Percentiles rank a stretch among this genome's conserved stretches.
phyloP scores from a whole-genome alignment of 1,140 invertebrate species.

The Geopemphigus sp. region DNA sequence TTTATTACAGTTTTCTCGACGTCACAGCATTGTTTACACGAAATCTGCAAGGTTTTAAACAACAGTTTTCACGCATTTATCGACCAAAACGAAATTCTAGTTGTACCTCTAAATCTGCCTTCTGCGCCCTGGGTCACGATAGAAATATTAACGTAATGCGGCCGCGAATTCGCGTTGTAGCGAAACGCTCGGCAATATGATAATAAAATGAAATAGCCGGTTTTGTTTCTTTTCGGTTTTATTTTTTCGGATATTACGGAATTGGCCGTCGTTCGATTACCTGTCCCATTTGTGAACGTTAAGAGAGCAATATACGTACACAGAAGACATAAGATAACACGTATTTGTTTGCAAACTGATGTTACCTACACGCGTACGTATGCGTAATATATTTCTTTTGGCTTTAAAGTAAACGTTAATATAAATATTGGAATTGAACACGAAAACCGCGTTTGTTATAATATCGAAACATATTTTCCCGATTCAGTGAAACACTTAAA shows the following conservation, averaged over 20 bases:
- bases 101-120: not conserved
- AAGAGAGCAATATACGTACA: not conserved
- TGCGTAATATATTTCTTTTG: no score
- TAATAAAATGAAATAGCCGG: conserved; percentile 14
- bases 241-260: not conserved
- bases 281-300: not conserved
- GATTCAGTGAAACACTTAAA: not conserved
- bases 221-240: not conserved
- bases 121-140: conserved; percentile 20
- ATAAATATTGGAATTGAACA: no score
- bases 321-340: not conserved
- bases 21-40: not conserved
- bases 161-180: conserved; percentile 20
- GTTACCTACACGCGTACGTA: not conserved
- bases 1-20: not conserved
- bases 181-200: not conserved
- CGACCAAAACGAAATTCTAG: not conserved
- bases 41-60: conserved; percentile 1
- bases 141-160: conserved; percentile 20
- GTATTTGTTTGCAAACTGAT: not conserved
- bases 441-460: no score
- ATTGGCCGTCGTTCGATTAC: conserved; percentile 5
- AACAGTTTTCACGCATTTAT: conserved; percentile 20
- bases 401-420: no score
- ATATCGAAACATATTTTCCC: not conserved